Percentiles rank a stretch among this genome's conserved stretches.
These are phyloP conservation scores for Agelastica alni DNA, from an alignment of 2,888 invertebrate species.

Conservation along the genomic window DNA sequence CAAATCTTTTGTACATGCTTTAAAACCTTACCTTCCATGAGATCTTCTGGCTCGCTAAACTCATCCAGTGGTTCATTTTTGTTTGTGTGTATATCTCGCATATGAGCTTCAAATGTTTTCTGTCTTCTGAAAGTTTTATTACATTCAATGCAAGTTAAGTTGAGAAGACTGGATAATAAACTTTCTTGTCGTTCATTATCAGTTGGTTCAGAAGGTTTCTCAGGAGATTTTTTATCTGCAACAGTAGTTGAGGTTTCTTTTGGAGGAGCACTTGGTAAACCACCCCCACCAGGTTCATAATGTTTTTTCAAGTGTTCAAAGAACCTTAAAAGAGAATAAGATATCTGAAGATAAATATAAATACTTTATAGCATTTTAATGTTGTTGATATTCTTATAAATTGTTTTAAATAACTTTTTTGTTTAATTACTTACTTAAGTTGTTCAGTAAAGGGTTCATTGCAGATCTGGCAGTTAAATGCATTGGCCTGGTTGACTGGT, in stretches of 20 bases:
- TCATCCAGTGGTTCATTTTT: conserved; percentile 64
- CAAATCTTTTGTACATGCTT: too few species aligned
- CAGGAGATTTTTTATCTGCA: conserved; percentile 18
- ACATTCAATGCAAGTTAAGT: conserved; percentile 53
- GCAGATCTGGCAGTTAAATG: conserved; percentile 78
- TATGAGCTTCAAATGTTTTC: conserved; percentile 66
- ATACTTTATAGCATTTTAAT: too few species aligned
- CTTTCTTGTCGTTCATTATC: conserved; percentile 40
- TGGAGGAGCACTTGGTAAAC: conserved; percentile 25
- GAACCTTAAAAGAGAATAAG: conserved; percentile 60
- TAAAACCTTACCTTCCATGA: conserved; percentile 74
- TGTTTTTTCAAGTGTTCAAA: conserved; percentile 84
- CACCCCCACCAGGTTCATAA: conserved; percentile 65
- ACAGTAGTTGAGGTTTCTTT: conserved; percentile 2
- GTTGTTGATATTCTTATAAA: too few species aligned
- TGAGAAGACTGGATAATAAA: conserved; percentile 48
- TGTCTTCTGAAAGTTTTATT: conserved; percentile 66
- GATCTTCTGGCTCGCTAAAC: conserved; percentile 84
- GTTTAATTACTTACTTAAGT: conserved; percentile 59
- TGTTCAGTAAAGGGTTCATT: conserved; percentile 76
- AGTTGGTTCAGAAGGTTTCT: conserved; percentile 17
- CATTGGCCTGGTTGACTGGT: conserved; percentile 57
- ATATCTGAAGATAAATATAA: too few species aligned
- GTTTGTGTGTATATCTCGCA: conserved; percentile 62
- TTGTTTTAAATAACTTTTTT: too few species aligned